Conservation (phyloP, 2,797 vertebrate species). For the Ibycter americanus region DNA sequence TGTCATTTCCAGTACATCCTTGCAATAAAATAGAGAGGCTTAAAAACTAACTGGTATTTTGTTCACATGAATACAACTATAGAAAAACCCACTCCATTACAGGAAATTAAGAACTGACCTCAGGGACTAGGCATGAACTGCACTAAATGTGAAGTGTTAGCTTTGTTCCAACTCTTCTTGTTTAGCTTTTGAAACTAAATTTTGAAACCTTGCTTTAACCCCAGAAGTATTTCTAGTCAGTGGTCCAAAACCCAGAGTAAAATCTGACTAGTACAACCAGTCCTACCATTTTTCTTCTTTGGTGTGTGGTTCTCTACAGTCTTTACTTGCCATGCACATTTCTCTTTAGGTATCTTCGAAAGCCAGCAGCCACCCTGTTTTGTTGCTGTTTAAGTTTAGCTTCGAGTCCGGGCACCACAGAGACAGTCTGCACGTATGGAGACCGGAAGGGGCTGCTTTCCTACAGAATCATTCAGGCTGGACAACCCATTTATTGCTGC, state of each 20-base stretch:
- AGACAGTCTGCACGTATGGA: rapidly evolving
- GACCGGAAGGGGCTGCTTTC: background rate
- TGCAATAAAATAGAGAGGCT: background rate
- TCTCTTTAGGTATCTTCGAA: background rate
- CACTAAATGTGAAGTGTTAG: background rate
- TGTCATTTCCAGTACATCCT: background rate
- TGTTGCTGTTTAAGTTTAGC: background rate
- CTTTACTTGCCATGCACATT: rapidly evolving
- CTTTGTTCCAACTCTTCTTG: background rate
- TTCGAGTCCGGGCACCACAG: background rate
- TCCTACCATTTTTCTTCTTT: background rate
- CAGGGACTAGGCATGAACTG: background rate
- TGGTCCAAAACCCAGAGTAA: background rate
- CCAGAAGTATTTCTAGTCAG: background rate
- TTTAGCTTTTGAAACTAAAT: background rate
- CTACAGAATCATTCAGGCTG: background rate
- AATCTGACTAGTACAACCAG: background rate
- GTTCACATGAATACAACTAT: background rate
- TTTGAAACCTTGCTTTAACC: background rate
- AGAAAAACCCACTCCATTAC: background rate
- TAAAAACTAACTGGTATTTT: background rate
- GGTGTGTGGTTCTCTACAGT: rapidly evolving
- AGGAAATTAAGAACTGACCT: background rate
- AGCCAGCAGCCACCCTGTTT: background rate
- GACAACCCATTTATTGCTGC: too few species aligned